These are phyloP conservation scores for Stomorhina lunata DNA, from an alignment of 2,888 invertebrate genomes.

Conservation along the genomic window DNA sequence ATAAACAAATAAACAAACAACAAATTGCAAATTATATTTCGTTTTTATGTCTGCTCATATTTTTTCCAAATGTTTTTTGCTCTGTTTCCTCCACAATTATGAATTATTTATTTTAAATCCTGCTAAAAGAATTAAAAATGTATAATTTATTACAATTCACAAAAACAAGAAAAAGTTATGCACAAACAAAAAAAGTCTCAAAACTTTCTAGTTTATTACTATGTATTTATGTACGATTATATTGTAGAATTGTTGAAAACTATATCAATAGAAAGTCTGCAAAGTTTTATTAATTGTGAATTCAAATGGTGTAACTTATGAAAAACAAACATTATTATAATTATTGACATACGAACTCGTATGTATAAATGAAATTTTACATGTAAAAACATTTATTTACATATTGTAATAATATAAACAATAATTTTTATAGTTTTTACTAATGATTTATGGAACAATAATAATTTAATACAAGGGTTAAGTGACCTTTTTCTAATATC, in stretches of 20 bases:
- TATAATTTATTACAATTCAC: not conserved
- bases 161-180: not conserved
- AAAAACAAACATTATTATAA: not conserved
- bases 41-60: not conserved
- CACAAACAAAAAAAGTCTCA: not conserved
- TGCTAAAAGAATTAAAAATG: not conserved
- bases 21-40: not conserved
- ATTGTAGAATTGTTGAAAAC: not conserved
- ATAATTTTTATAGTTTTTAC: not conserved
- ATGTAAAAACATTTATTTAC: too few species aligned
- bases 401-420: not conserved
- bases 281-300: not conserved
- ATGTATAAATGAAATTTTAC: too few species aligned
- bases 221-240: too few species aligned
- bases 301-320: not conserved
- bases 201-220: not conserved
- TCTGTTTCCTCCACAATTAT: not conserved
- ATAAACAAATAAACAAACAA: constrained; percentile 1
- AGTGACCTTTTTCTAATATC: not conserved
- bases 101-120: not conserved
- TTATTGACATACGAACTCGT: not conserved
- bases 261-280: not conserved
- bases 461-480: not conserved
- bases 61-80: too few species aligned
- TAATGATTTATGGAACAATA: too few species aligned